Percentiles rank a stretch among this genome's conserved stretches.
Evolutionary conservation across 2,797 vertebrate species (phyloP).

Genomic region (Cynopterus sphinx): DNA sequence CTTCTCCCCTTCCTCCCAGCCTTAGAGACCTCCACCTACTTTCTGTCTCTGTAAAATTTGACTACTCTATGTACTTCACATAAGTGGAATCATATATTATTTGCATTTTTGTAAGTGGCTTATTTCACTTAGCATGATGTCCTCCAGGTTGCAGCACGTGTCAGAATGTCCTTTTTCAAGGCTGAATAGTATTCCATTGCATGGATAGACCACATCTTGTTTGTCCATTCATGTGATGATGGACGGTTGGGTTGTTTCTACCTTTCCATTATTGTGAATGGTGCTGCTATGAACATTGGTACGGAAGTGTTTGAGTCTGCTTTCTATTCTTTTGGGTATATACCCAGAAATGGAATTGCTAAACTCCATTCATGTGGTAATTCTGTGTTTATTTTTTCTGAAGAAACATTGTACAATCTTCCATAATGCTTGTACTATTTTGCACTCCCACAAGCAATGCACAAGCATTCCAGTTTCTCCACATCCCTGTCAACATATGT

Average conservation of each 20-base stretch:
- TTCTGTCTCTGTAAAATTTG: background rate
- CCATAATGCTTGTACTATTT: background rate
- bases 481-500: background rate
- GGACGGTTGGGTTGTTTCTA: background rate
- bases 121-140: background rate
- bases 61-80: too few species aligned
- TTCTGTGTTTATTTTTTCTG: background rate
- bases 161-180: background rate
- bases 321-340: background rate
- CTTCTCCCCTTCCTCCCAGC: too few species aligned
- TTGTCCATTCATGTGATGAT: background rate
- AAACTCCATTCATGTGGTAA: background rate
- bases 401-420: background rate
- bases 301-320: background rate
- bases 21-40: background rate
- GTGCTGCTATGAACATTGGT: background rate
- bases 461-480: background rate
- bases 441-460: background rate
- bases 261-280: background rate
- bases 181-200: background rate
- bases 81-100: background rate
- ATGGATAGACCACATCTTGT: background rate
- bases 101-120: background rate
- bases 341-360: background rate
- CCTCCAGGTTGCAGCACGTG: background rate